Base-by-base conservation (phyloP, 2,888 invertebrate species). In the Urechis unicinctus region DNA sequence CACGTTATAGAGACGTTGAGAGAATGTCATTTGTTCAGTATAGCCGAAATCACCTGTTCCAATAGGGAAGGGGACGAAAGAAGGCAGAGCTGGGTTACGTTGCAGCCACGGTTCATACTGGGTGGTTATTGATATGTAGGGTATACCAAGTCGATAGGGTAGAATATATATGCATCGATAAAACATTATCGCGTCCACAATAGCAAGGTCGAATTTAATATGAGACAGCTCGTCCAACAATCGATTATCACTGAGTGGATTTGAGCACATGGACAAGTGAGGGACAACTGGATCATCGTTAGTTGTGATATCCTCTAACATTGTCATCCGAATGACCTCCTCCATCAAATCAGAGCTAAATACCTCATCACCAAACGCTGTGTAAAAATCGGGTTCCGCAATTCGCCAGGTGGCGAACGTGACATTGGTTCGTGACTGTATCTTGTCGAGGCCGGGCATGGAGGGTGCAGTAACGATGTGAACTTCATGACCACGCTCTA, bases 31-130 rank as follows among this genome's bases (percentile, higher is more conserved):
- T 17, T 41, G 24, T 22, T 53, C 50, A 2, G 57, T 53, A 25
- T 42, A 50, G 3, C 45, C 30, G 17, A 13, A 36, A 36, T 36
- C 36, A 3, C 25, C 44, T 17, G 26, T 29, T 4, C 52, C 54
- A 6, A 56, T 13, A 0, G 26, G 53, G 44, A 55, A 55, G 13
- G 59, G 61, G 13, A 50, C 52, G 26, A 55, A 55, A 25, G 59
- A 60, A 9, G 61, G 61, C 1, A 55, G 44, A 21, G 57, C 55
- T 1, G 56, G 59, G 22, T 50, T 55, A 1, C 61, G 49, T 13
- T 36, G 30, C 28, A 61, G 30, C 61, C 61, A 61, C 2, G 57
- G 57, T 49, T 61, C 57, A n/a, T 55, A 56, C 21, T 48, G 31
- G 3, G 61, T 60, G 2, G 41, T 44, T 6, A 60, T 2, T 17